Evolutionary conservation across 1,140 invertebrate genomes (phyloP).

Genomic region (Diabrotica undecimpunctata): DNA sequence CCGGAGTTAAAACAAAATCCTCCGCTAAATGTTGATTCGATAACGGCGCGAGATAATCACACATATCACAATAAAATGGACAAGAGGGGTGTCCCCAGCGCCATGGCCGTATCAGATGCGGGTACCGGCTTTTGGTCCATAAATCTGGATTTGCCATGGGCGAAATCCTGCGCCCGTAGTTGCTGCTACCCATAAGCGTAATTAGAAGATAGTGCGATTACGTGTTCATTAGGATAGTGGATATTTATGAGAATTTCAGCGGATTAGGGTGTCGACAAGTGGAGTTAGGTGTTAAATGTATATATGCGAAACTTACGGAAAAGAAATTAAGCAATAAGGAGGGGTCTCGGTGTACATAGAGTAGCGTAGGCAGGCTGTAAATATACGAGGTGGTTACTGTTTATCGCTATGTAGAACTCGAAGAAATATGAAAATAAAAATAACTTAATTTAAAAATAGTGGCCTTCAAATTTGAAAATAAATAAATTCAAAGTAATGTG

Average conservation of each 20-base stretch:
- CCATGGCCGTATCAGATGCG: slow-evolving; percentile 22
- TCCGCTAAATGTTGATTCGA: slow-evolving; percentile 6
- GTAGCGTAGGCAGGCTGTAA: no score
- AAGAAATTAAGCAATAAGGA: no score
- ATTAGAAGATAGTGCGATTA: slow-evolving; percentile 38
- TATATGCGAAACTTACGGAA: not conserved
- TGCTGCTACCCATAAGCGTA: slow-evolving; percentile 22
- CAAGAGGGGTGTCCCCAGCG: not conserved
- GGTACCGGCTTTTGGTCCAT: slow-evolving; percentile 28
- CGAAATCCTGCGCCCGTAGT: slow-evolving; percentile 26
- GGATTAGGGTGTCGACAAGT: slow-evolving; percentile 33
- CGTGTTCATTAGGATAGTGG: slow-evolving; percentile 39
- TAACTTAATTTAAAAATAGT: no score
- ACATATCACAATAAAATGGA: slow-evolving; percentile 8
- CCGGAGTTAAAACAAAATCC: not conserved
- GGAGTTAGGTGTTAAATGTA: slow-evolving; percentile 11
- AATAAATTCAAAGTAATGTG: no score
- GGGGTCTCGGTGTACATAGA: no score
- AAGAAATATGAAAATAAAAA: no score
- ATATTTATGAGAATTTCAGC: slow-evolving; percentile 34
- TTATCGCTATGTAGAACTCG: no score
- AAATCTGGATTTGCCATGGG: slow-evolving; percentile 28
- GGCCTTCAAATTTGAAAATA: no score
- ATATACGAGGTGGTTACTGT: no score
- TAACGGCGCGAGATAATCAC: not conserved